Conservation (phyloP, 2,113 vertebrate species). For the Pygoscelis adeliae region DNA sequence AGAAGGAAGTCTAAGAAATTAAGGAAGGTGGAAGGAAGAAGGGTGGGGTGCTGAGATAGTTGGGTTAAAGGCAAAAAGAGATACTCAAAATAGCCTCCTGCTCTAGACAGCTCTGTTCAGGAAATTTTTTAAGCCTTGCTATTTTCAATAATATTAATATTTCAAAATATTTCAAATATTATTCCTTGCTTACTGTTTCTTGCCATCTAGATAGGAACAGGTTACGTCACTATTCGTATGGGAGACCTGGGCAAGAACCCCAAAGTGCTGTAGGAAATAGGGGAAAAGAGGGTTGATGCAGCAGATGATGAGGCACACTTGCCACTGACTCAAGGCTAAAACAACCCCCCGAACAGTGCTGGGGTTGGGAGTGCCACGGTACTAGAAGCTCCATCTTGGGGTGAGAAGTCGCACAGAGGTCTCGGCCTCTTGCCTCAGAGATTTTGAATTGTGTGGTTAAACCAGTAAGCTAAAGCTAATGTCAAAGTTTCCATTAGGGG, state of each 20-base stretch:
- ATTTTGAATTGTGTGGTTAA: neutral
- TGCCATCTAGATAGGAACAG: neutral
- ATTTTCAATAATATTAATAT: neutral
- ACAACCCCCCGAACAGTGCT: fast-evolving
- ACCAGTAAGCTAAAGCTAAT: neutral
- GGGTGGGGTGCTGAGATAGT: slow-evolving; percentile 49
- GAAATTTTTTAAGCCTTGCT: neutral
- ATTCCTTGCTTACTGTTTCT: neutral
- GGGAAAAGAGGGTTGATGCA: neutral
- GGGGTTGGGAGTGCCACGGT: neutral
- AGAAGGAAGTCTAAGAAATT: slow-evolving; percentile 66
- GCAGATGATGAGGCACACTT: neutral
- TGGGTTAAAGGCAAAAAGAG: slow-evolving; percentile 39
- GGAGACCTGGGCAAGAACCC: neutral
- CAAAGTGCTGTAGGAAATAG: neutral
- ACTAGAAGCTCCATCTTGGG: neutral
- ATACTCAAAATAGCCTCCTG: neutral
- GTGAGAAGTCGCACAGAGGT: neutral
- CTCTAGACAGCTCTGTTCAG: slow-evolving; percentile 50
- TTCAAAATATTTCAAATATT: neutral
- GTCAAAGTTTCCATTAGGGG: slow-evolving; percentile 39
- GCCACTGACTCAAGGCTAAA: neutral
- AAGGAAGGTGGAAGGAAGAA: slow-evolving; percentile 71
- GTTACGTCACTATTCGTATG: fast-evolving
- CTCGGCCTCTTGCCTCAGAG: neutral